Percentiles rank a stretch among this genome's conserved stretches.
Evolutionary conservation across 2,888 invertebrate genomes (phyloP).

Genomic region (Prenolepis imparis): DNA sequence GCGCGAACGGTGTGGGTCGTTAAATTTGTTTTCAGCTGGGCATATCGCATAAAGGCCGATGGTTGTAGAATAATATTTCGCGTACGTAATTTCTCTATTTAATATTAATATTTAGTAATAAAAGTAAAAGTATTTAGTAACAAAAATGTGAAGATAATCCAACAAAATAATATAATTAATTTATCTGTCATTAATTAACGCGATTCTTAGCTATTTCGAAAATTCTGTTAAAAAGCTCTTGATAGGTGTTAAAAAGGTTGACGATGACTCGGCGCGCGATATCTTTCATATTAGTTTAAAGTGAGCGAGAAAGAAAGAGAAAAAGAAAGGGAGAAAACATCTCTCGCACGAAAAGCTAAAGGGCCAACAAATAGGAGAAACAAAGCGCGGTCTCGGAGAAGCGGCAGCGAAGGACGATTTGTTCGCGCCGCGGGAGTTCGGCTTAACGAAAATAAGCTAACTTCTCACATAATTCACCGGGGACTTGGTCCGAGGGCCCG

Average conservation of each 20-base stretch:
- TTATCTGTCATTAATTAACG: neutral
- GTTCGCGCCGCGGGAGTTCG: conserved; percentile 85
- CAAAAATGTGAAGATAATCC: neutral
- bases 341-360: conserved; percentile 63
- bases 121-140: neutral
- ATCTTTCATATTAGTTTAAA: conserved; percentile 32
- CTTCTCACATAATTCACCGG: conserved; percentile 85
- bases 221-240: neutral
- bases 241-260: conserved; percentile 45
- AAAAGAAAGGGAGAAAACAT: conserved; percentile 57
- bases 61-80: neutral
- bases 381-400: conserved; percentile 71
- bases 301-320: neutral
- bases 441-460: conserved; percentile 83
- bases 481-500: conserved; percentile 70
- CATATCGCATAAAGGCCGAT: neutral
- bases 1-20: conserved; percentile 38
- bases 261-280: conserved; percentile 38
- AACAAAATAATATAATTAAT: neutral
- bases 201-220: neutral
- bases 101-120: neutral
- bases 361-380: conserved; percentile 72
- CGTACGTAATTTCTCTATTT: neutral
- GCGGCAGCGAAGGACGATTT: conserved; percentile 84
- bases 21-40: conserved; percentile 40